phyloP scores from a whole-genome alignment of 2,888 invertebrate genomes.

The Malacosoma neustria region DNA sequence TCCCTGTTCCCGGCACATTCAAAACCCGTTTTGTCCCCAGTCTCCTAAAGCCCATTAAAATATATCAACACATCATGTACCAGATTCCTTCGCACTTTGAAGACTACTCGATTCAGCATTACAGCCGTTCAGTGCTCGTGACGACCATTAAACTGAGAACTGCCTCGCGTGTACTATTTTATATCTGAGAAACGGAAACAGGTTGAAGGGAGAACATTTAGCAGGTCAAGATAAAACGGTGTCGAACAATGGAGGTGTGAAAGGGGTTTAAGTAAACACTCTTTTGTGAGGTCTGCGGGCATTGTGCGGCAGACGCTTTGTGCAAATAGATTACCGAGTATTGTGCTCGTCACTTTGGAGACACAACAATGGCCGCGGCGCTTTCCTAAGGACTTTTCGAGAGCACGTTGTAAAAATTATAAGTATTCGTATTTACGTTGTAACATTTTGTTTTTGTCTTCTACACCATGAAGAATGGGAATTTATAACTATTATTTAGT shows the following conservation, averaged over 20 bases:
- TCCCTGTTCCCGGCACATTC: neutral
- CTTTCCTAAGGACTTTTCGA: slow-evolving; percentile 16
- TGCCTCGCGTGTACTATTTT: slow-evolving; percentile 16
- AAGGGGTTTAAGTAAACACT: slow-evolving; percentile 72
- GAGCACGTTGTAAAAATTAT: slow-evolving; percentile 1
- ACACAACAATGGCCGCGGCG: slow-evolving; percentile 19
- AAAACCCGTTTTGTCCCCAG: neutral
- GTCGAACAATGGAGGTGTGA: slow-evolving; percentile 63
- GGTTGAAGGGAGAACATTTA: slow-evolving; percentile 17
- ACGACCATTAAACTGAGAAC: slow-evolving; percentile 26
- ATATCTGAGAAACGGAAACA: slow-evolving; percentile 13
- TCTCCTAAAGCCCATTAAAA: slow-evolving; percentile 20
- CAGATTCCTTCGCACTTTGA: slow-evolving; percentile 47
- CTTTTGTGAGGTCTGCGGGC: slow-evolving; percentile 57
- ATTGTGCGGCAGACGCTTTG: slow-evolving; percentile 54
- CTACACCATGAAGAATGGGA: too few relatives aligned
- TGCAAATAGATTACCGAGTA: slow-evolving; percentile 66
- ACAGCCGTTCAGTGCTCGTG: slow-evolving; percentile 40
- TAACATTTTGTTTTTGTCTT: neutral
- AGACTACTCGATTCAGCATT: slow-evolving; percentile 50
- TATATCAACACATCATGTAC: slow-evolving; percentile 38
- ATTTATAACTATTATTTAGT: too few relatives aligned
- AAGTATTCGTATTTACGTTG: neutral
- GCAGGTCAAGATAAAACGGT: slow-evolving; percentile 33
- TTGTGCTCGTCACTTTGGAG: slow-evolving; percentile 36